Evolutionary conservation across 2,888 invertebrate species (phyloP), one percentile per base, ranked within the genome.

Genomic region (Tetropium fuscum): DNA sequence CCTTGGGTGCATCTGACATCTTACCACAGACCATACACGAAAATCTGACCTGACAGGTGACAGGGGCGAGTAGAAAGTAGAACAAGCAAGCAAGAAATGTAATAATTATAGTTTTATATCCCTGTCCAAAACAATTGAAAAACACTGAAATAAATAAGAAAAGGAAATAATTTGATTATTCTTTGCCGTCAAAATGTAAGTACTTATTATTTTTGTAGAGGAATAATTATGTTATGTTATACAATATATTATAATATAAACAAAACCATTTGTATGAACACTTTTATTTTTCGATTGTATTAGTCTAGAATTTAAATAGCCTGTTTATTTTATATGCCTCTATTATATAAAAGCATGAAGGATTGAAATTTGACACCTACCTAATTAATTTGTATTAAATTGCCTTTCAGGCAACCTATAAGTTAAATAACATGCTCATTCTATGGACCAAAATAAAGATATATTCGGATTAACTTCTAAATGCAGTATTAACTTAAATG

Each of bases 401-500:
- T 74, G 72, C 76, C 68, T 76, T 75, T 60, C 72, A 77, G 76
- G 74, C 76, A 73, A 57, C 75, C 40, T 3, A 40, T 51, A 40
- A 10, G n/a, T 34, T 27, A 38, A 40, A 51, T 51, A 61, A 57
- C 67, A 75, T 77, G 75, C 74, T 75, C 72, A 74, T 70, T 76
- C 74, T 79, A 81, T 81, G 81, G 81, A 81, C 77, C 79, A 80
- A 78, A 77, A 66, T 71, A 77, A 71, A 72, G 76, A 75, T 72
- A 76, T 77, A 72, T 76, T 74, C 69, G 77, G 71, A 66, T 68
- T 75, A 63, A 74, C 73, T 71, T 74, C 73, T 69, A 77, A 75
- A 70, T 75, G 75, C 72, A 73, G 70, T 66, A 75, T 79, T 71
- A 77, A 78, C 72, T 70, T 80, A 64, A 76, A 76, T 66, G 74